phyloP scores from a whole-genome alignment of 1,140 invertebrate genomes.

The Pachyrhynchus sulphureomaculatus region DNA sequence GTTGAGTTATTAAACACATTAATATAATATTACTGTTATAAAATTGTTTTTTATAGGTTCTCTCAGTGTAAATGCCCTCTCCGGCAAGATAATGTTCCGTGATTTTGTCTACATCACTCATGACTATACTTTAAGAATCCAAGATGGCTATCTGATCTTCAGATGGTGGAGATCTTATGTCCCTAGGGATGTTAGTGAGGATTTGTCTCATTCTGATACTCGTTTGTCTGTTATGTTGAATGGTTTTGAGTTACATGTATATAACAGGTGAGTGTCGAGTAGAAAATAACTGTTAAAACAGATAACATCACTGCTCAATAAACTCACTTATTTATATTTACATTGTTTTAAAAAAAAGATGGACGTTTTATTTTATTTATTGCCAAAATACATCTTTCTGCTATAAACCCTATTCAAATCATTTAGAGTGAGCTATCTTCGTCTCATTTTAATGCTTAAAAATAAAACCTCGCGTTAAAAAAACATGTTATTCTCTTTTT shows the following conservation, averaged over 20 bases:
- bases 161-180: constrained; percentile 95
- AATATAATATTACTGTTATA: too few relatives aligned
- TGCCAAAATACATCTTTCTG: too few relatives aligned
- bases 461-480: neutral
- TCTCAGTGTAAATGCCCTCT: constrained; percentile 89
- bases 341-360: too few relatives aligned
- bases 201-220: constrained; percentile 91
- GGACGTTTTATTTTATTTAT: too few relatives aligned
- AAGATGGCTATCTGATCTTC: constrained; percentile 97
- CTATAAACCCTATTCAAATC: too few relatives aligned
- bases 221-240: constrained; percentile 91
- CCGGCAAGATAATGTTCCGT: constrained; percentile 98
- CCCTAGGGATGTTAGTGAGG: constrained; percentile 92
- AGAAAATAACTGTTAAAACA: neutral
- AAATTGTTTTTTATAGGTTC: constrained; percentile 71
- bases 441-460: too few relatives aligned
- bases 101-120: constrained; percentile 93
- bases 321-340: too few relatives aligned
- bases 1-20: too few relatives aligned
- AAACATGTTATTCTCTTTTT: neutral
- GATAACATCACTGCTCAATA: too few relatives aligned
- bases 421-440: too few relatives aligned
- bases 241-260: constrained; percentile 94
- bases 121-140: constrained; percentile 89
- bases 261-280: constrained; percentile 69